phyloP scores from a whole-genome alignment of 2,888 invertebrate species.

The Hydroisotoma schaefferi region DNA sequence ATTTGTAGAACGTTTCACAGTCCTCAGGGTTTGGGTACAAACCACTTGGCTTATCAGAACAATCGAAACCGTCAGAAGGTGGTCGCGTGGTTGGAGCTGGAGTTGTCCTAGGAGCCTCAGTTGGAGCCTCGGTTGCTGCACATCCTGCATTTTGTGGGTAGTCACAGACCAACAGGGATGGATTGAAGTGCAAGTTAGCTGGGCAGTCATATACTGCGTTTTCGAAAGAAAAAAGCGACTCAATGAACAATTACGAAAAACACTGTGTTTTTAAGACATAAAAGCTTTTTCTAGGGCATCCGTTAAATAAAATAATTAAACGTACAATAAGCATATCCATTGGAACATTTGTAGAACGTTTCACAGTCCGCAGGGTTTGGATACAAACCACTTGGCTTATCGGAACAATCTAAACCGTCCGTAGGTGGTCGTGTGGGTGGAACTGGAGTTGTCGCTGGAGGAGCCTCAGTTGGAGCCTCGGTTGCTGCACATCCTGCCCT shows the following conservation, averaged over 20 bases:
- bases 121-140: constrained; percentile 11
- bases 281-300: too few species aligned
- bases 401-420: constrained; percentile 7
- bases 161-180: constrained; percentile 28
- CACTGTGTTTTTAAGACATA: too few species aligned
- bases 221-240: too few species aligned
- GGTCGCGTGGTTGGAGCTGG: not conserved
- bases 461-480: not conserved
- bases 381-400: constrained; percentile 53
- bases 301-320: too few species aligned
- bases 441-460: constrained; percentile 1
- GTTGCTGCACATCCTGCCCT: constrained; percentile 26
- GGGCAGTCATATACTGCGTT: constrained; percentile 35
- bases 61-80: constrained; percentile 12
- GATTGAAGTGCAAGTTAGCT: constrained; percentile 33
- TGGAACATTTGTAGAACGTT: constrained; percentile 56
- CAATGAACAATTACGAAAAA: too few species aligned
- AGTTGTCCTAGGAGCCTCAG: constrained; percentile 1
- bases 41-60: constrained; percentile 51
- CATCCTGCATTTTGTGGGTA: constrained; percentile 36
- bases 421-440: constrained; percentile 3
- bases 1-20: constrained; percentile 56
- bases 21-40: constrained; percentile 54
- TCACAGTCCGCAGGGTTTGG: constrained; percentile 53
- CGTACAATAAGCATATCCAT: constrained; percentile 15